Evolutionary conservation across 1,140 invertebrate species (phyloP), one percentile per base, ranked within the genome.

Genomic region (Hermetia illucens): DNA sequence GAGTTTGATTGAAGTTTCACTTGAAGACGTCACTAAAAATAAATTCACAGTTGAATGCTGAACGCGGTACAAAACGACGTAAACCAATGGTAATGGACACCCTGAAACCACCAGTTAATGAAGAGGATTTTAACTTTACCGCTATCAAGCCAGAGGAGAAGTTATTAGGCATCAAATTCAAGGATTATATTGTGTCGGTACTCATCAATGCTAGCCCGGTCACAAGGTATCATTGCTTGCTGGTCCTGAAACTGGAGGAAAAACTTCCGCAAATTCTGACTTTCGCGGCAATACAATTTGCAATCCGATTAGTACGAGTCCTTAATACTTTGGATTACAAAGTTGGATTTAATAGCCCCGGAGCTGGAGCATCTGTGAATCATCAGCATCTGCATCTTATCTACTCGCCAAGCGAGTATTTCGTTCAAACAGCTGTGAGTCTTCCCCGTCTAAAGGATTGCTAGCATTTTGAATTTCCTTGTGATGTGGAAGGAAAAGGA

Each of bases 301-400:
- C 33, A 4, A 15, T 34, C 9, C 13, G 5, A 5, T 21, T 34
- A 15, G 18, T 34, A 5, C 21, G 18, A 19, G 15, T 34, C 6
- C n/a, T n/a, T n/a, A n/a, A n/a, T n/a, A n/a, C n/a, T n/a, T n/a
- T n/a, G n/a, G n/a, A n/a, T n/a, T n/a, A n/a, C n/a, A n/a, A n/a
- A n/a, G n/a, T n/a, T n/a, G 33, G 33, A 21, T 34, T 15, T 21
- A 34, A 34, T 21, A 19, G 16, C n/a, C 33, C 33, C 13, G 33
- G 33, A n/a, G 33, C 33, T 2, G 19, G 21, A n/a, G 33, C 33
- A 12, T n/a, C 9, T n/a, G 33, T 34, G 6, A 34, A 34, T 34
- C 33, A 34, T 13, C 15, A 21, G 17, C 33, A 34, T 19, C 16
- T 34, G n/a, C 33, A 34, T 34, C 17, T 34, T 4, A 8, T 34